Conservation (phyloP, 2,113 vertebrate genomes). For the Emydura subglobosa region DNA sequence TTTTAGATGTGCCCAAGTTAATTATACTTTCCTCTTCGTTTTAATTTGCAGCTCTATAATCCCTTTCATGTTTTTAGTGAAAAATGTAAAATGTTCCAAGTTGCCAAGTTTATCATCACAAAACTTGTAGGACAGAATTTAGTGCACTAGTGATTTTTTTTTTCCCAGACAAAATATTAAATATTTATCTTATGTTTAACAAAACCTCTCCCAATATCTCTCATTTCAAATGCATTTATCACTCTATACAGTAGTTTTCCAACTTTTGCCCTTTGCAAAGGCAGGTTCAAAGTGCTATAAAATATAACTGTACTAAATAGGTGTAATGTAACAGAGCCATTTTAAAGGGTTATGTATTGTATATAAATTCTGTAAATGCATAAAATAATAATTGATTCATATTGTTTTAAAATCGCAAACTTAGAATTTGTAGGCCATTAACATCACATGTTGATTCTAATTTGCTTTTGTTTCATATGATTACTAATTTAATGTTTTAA, state of each 20-base stretch:
- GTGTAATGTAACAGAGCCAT: rapidly evolving
- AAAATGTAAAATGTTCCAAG: constrained; percentile 57
- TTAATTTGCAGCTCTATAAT: constrained; percentile 32
- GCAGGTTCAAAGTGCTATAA: constrained; percentile 57
- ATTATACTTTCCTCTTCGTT: constrained; percentile 24
- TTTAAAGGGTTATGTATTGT: constrained; percentile 47
- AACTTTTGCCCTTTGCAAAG: constrained; percentile 55
- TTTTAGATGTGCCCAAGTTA: constrained; percentile 54
- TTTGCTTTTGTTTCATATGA: constrained; percentile 51
- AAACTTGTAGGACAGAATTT: constrained; percentile 27
- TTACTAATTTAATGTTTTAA: constrained; percentile 76
- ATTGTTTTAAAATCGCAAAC: constrained; percentile 42
- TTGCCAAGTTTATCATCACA: constrained; percentile 71
- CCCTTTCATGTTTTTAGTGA: neutral
- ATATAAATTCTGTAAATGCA: constrained; percentile 46
- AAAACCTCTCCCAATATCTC: neutral
- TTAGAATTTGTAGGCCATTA: constrained; percentile 41
- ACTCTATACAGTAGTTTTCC: constrained; percentile 34
- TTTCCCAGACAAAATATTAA: constrained; percentile 36
- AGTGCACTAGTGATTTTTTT: constrained; percentile 16
- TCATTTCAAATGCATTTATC: constrained; percentile 26
- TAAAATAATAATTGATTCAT: neutral
- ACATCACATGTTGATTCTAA: constrained; percentile 31
- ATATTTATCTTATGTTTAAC: neutral
- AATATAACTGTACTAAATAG: neutral